Percentiles rank a stretch among this genome's conserved stretches.
phyloP scores from a whole-genome alignment of 1,140 invertebrate species.

The Protaetia brevitarsis region DNA sequence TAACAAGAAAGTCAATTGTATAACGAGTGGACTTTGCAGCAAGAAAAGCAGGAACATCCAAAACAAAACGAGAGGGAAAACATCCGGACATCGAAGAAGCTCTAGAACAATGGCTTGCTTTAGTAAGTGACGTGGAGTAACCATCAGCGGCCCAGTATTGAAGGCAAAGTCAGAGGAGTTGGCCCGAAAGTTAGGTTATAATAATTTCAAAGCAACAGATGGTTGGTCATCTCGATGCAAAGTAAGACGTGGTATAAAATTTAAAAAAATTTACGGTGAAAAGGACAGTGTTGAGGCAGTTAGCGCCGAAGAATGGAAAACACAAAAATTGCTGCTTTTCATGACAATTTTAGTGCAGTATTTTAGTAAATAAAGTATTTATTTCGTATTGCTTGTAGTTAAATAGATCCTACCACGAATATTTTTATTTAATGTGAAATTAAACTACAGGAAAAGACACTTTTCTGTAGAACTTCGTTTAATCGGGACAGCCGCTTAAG shows the following conservation, averaged over 20 bases:
- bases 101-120: slow-evolving; percentile 26
- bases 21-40: slow-evolving; percentile 14
- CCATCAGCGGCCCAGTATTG: no score
- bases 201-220: slow-evolving; percentile 10
- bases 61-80: slow-evolving; percentile 27
- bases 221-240: slow-evolving; percentile 19
- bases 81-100: slow-evolving; percentile 28
- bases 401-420: background rate
- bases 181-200: background rate
- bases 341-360: background rate
- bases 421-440: background rate
- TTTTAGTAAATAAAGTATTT: background rate
- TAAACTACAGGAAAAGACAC: background rate
- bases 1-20: slow-evolving; percentile 12
- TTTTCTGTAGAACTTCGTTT: background rate
- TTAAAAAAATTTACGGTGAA: background rate
- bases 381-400: background rate
- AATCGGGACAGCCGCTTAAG: background rate
- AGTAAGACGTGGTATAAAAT: slow-evolving; percentile 5
- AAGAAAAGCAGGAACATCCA: slow-evolving; percentile 19
- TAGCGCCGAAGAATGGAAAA: background rate
- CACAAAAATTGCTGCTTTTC: background rate
- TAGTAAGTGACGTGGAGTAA: background rate
- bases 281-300: background rate
- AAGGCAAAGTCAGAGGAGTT: background rate